Percentiles rank a stretch among this genome's conserved stretches.
phyloP scores from a whole-genome alignment of 1,140 invertebrate species.

The Papilio glaucus region DNA sequence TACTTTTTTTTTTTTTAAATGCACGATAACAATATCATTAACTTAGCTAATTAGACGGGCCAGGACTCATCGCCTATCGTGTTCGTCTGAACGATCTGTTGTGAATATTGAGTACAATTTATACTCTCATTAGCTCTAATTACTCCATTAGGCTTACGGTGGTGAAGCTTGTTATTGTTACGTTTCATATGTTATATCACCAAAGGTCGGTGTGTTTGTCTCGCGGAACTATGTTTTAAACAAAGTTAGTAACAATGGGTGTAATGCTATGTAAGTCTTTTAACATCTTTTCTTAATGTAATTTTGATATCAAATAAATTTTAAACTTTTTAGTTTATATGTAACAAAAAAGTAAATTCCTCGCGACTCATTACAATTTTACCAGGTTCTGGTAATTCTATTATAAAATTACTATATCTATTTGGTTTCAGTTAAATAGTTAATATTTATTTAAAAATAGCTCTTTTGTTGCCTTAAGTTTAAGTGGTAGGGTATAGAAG shows the following conservation, averaged over 20 bases:
- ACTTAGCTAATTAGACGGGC: background rate
- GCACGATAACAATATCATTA: slow-evolving; percentile 7
- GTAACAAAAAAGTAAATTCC: no score
- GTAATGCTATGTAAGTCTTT: slow-evolving; percentile 12
- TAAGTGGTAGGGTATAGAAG: no score
- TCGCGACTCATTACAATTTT: no score
- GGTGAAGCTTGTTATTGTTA: background rate
- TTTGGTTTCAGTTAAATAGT: no score
- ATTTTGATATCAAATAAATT: background rate
- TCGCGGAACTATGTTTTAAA: slow-evolving; percentile 1
- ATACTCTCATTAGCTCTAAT: background rate
- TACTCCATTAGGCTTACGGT: slow-evolving; percentile 2
- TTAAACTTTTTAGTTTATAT: background rate
- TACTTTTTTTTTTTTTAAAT: background rate
- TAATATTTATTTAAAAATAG: no score
- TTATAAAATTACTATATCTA: no score
- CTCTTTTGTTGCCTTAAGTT: no score
- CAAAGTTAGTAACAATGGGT: slow-evolving; percentile 13
- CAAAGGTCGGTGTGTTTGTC: background rate
- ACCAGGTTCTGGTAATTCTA: no score
- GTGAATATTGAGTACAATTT: slow-evolving; percentile 1
- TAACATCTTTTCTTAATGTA: background rate
- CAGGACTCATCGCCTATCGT: background rate
- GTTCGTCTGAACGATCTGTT: background rate
- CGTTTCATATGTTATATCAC: background rate